A percentile compares a stretch with the other conserved stretches of the same genome.
Conservation (phyloP, 35 echinoderm and acorn worm species). For the Heliocidaris tuberculata region DNA sequence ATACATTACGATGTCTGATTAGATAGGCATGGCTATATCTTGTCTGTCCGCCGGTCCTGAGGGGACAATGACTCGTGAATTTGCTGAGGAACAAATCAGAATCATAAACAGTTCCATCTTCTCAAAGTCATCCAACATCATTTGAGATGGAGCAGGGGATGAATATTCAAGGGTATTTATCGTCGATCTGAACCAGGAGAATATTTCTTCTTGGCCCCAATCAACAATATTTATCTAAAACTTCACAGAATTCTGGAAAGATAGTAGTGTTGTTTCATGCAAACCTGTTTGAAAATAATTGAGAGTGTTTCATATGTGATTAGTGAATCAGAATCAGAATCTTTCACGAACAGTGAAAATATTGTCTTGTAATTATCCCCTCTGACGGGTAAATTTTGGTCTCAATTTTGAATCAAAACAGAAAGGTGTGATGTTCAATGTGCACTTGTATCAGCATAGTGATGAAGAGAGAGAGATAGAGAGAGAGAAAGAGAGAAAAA, state of each 20-base stretch:
- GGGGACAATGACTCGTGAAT: constrained; percentile 15
- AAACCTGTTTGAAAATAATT: neutral
- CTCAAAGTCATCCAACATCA: neutral
- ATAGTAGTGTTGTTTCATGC: neutral
- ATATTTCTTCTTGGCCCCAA: neutral
- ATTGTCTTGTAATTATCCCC: neutral
- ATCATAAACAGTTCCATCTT: neutral
- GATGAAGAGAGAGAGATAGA: neutral
- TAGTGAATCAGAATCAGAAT: neutral
- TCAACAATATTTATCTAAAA: neutral
- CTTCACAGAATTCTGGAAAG: neutral
- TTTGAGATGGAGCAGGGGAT: neutral
- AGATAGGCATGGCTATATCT: neutral
- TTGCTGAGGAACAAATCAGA: neutral
- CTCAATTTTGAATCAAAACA: neutral
- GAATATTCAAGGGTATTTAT: neutral
- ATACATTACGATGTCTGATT: constrained; percentile 18
- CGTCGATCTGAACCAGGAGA: neutral
- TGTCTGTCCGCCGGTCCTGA: neutral
- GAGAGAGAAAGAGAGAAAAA: neutral
- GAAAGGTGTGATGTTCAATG: neutral
- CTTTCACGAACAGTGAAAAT: neutral
- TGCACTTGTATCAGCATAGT: neutral
- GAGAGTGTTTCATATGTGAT: neutral
- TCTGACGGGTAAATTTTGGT: constrained; percentile 7